These are phyloP conservation scores for Oryzias javanicus DNA, from an alignment of 2,113 vertebrate species.

Conservation along the genomic window DNA sequence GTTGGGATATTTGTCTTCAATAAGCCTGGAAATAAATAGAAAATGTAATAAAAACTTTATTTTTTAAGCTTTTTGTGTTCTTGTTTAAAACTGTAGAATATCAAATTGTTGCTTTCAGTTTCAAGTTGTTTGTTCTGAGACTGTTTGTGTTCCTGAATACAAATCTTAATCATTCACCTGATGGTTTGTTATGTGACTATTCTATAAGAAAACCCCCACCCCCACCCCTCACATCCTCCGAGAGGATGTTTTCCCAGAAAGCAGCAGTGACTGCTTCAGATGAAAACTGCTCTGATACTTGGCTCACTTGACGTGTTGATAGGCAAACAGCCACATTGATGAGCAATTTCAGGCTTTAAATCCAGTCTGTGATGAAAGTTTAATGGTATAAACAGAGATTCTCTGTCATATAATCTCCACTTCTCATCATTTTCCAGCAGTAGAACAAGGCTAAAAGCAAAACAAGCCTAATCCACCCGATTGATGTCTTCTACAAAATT, in stretches of 20 bases:
- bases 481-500: slow-evolving; percentile 59
- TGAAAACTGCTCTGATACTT: slow-evolving; percentile 38
- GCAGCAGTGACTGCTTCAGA: no score
- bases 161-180: no score
- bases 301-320: slow-evolving; percentile 72
- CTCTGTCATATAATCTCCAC: slow-evolving; percentile 68
- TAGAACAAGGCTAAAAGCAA: slow-evolving; percentile 50
- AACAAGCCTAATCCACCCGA: slow-evolving; percentile 65
- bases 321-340: slow-evolving; percentile 66
- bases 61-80: no score
- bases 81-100: no score
- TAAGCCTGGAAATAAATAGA: no score
- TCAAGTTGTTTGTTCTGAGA: no score
- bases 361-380: slow-evolving; percentile 65
- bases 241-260: slow-evolving; percentile 26
- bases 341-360: slow-evolving; percentile 74
- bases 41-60: no score
- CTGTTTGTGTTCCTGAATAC: no score
- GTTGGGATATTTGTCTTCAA: no score
- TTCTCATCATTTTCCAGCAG: slow-evolving; percentile 64
- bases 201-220: no score
- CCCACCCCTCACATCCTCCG: slow-evolving; percentile 1
- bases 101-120: no score
- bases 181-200: no score
- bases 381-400: slow-evolving; percentile 75